These are phyloP conservation scores for Dicentrarchus labrax DNA, from an alignment of 2,113 vertebrate genomes.

Conservation along the genomic window DNA sequence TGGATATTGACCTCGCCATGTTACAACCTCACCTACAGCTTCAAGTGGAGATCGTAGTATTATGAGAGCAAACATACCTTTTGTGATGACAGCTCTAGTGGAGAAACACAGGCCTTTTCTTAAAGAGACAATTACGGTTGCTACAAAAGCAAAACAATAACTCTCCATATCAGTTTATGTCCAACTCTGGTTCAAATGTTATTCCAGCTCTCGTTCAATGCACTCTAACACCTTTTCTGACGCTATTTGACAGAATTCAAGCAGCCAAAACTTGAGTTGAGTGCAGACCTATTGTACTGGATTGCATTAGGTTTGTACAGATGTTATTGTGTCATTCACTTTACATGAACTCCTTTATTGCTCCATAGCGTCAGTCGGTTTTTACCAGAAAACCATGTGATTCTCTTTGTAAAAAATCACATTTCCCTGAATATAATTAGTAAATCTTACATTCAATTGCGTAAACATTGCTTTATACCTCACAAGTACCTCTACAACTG, in stretches of 20 bases:
- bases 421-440: background rate
- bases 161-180: background rate
- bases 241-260: background rate
- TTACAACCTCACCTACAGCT: slow-evolving; percentile 32
- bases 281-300: background rate
- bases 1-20: slow-evolving; percentile 63
- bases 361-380: background rate
- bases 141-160: slow-evolving; percentile 11
- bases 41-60: slow-evolving; percentile 39
- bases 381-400: background rate
- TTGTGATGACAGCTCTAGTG: slow-evolving; percentile 55
- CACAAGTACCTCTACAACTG: background rate
- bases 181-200: background rate
- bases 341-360: too few relatives aligned
- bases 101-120: slow-evolving; percentile 14
- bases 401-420: too few relatives aligned
- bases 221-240: background rate
- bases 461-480: background rate
- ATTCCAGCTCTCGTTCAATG: background rate
- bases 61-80: slow-evolving; percentile 59
- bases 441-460: background rate
- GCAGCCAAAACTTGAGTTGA: background rate
- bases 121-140: background rate
- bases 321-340: too few relatives aligned
- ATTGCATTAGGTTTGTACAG: background rate